Evolutionary conservation across 2,888 invertebrate species (phyloP).

Genomic region (Pachydiplax longipennis): DNA sequence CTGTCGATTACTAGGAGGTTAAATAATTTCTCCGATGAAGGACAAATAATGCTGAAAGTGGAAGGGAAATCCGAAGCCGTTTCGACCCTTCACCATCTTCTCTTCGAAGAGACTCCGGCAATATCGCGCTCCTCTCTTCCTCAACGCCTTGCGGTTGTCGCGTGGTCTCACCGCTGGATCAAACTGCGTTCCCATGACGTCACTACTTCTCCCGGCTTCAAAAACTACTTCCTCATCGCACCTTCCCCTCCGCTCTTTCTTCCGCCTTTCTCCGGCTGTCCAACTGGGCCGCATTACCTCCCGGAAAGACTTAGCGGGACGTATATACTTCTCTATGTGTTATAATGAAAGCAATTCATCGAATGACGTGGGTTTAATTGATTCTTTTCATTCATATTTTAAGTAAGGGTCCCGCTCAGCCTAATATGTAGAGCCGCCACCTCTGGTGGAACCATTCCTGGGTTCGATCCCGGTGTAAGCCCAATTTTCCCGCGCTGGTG

Average conservation of each 20-base stretch:
- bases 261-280: not conserved
- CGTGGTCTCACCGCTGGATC: not conserved
- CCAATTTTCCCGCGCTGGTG: no score
- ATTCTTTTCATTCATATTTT: no score
- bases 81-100: no score
- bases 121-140: not conserved
- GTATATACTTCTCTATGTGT: no score
- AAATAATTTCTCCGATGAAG: not conserved
- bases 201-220: not conserved
- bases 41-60: not conserved
- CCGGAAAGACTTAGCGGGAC: no score
- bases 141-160: constrained; percentile 12
- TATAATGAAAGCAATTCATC: no score
- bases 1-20: no score
- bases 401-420: no score
- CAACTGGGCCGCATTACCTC: not conserved
- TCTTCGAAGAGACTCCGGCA: not conserved
- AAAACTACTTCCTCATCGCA: not conserved
- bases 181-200: not conserved
- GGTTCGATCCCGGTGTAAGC: no score
- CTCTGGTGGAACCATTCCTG: no score
- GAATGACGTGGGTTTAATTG: no score
- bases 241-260: not conserved
- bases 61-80: not conserved
- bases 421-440: no score